phyloP scores from a whole-genome alignment of 2,113 vertebrate genomes.

The Brevimyrus niger region DNA sequence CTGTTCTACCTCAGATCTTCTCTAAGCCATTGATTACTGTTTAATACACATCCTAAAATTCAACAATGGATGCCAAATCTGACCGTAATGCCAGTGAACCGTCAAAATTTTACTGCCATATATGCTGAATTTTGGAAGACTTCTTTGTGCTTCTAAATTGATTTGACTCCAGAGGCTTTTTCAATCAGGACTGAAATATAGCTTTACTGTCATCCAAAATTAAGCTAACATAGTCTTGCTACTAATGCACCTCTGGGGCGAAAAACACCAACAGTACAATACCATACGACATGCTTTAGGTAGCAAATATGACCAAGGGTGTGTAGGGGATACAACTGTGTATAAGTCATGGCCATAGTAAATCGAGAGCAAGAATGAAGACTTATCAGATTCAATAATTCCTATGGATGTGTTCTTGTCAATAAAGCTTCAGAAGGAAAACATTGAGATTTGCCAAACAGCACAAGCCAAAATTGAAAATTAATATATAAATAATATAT shows the following conservation, averaged over 20 bases:
- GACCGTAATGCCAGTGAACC: neutral
- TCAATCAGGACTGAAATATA: neutral
- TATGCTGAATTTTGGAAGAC: conserved; percentile 2
- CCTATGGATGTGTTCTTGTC: neutral
- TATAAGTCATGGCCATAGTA: neutral
- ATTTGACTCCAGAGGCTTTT: neutral
- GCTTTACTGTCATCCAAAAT: neutral
- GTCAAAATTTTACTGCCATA: neutral
- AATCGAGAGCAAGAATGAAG: neutral
- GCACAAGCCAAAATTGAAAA: neutral
- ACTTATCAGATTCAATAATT: neutral
- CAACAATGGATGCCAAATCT: neutral
- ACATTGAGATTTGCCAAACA: neutral
- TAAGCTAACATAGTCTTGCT: neutral
- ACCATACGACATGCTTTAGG: neutral
- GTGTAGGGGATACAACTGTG: neutral
- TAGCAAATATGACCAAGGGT: neutral
- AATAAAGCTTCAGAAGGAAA: neutral
- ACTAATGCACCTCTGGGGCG: neutral
- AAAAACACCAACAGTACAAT: neutral
- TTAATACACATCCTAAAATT: neutral
- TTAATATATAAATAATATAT: neutral
- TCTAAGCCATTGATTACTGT: neutral
- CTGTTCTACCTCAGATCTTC: neutral
- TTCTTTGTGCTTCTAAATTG: conserved; percentile 8